Percentiles rank a stretch among this genome's conserved stretches.
These are phyloP conservation scores for Parazoanthus swiftii DNA, from an alignment of 92 coral and sea anemone species.

Conservation along the genomic window DNA sequence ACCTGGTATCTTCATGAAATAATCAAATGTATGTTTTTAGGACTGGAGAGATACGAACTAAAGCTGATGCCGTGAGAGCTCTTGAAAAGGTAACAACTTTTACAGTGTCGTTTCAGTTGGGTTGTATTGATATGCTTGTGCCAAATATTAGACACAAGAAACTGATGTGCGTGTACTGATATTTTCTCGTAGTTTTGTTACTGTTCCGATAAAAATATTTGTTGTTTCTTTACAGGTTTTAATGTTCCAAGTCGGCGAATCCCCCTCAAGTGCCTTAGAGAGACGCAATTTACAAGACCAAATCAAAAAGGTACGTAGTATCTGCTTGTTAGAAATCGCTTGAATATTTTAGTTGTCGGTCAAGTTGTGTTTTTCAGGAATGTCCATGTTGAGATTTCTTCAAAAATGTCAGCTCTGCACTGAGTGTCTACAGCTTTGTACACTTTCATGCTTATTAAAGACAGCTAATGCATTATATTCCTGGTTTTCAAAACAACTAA, in stretches of 20 bases:
- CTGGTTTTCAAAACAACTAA: no score
- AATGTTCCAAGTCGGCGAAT: background rate
- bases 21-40: no score
- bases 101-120: no score
- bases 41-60: no score
- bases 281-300: slow-evolving; percentile 26
- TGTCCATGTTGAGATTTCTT: background rate
- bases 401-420: background rate
- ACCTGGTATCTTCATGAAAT: no score
- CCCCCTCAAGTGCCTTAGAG: slow-evolving; percentile 25
- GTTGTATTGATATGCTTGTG: no score
- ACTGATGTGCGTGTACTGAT: no score
- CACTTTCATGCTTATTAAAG: background rate
- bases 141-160: no score
- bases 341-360: background rate
- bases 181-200: background rate
- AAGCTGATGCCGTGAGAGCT: slow-evolving; percentile 15
- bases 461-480: no score
- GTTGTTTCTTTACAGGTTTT: slow-evolving; percentile 3
- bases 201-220: background rate
- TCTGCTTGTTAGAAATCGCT: background rate
- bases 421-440: background rate
- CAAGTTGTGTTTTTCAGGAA: background rate
- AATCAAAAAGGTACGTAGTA: slow-evolving; percentile 28
- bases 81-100: slow-evolving; percentile 23